phyloP scores from a whole-genome alignment of 2,888 invertebrate species.

The Trissoscelio sp. region DNA sequence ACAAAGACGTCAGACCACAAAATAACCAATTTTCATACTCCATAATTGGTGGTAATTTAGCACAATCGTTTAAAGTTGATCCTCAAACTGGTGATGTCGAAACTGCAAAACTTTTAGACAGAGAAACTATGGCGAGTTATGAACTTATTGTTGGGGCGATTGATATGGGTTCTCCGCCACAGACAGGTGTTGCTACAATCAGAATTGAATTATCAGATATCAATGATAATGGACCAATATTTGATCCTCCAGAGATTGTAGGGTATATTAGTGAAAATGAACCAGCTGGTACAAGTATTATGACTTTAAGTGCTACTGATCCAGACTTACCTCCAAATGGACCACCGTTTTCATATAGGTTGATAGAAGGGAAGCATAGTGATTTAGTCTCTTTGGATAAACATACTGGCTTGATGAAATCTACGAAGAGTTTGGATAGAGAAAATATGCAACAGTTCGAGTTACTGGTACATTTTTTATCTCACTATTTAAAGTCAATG shows the following conservation, averaged over 20 bases:
- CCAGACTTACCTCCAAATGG: slow-evolving; percentile 95
- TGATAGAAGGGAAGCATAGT: slow-evolving; percentile 91
- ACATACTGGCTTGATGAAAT: slow-evolving; percentile 91
- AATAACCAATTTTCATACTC: slow-evolving; percentile 97
- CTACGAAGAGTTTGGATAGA: slow-evolving; percentile 91
- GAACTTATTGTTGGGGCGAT: slow-evolving; percentile 93
- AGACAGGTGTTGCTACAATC: slow-evolving; percentile 95
- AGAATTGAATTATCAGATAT: slow-evolving; percentile 92
- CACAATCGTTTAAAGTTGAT: slow-evolving; percentile 94
- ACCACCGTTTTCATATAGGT: slow-evolving; percentile 92
- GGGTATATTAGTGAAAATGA: slow-evolving; percentile 95
- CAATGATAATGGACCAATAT: slow-evolving; percentile 96
- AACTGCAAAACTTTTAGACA: slow-evolving; percentile 90
- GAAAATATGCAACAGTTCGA: slow-evolving; percentile 91
- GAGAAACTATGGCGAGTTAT: slow-evolving; percentile 91
- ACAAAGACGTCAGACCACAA: slow-evolving; percentile 95
- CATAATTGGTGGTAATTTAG: slow-evolving; percentile 92
- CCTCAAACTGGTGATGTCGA: slow-evolving; percentile 93
- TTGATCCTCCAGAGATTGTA: slow-evolving; percentile 88
- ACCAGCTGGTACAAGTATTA: slow-evolving; percentile 91
- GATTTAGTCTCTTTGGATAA: slow-evolving; percentile 90
- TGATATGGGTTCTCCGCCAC: slow-evolving; percentile 94
- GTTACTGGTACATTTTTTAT: slow-evolving; percentile 85
- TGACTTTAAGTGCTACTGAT: slow-evolving; percentile 94
- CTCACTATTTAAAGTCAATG: too few species aligned